A percentile compares a stretch with the other conserved stretches of the same genome.
phyloP scores from a whole-genome alignment of 1,140 invertebrate genomes.

The Platyura marginata region DNA sequence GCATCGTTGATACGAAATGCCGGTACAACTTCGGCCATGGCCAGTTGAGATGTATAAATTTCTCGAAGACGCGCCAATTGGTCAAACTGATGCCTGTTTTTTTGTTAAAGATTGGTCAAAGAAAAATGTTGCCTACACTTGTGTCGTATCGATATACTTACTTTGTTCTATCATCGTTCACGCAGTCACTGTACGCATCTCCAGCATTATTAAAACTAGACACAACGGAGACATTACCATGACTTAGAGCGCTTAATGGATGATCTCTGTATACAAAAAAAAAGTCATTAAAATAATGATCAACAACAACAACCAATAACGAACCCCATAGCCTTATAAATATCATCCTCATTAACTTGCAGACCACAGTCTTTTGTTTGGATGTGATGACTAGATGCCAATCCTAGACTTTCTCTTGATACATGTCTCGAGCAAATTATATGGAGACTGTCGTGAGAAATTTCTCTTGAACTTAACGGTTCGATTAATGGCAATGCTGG shows the following conservation, averaged over 20 bases:
- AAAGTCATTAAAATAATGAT: conserved; percentile 5
- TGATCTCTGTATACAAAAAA: conserved; percentile 35
- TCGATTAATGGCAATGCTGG: conserved; percentile 55
- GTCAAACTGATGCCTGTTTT: conserved; percentile 38
- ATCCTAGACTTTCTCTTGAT: conserved; percentile 35
- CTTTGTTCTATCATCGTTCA: conserved; percentile 18
- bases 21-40: conserved; percentile 53
- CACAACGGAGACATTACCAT: conserved; percentile 76
- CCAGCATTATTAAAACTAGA: conserved; percentile 65
- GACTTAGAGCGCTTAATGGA: conserved; percentile 68
- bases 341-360: conserved; percentile 83
- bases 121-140: conserved; percentile 14
- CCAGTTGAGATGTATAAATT: conserved; percentile 44
- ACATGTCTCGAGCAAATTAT: conserved; percentile 30
- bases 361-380: conserved; percentile 48
- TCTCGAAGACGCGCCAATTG: conserved; percentile 46
- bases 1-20: conserved; percentile 40
- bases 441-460: conserved; percentile 59
- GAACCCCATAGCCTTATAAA: conserved; percentile 72
- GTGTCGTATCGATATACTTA: too few relatives aligned
- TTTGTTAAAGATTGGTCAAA: conserved; percentile 21
- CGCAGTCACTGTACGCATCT: conserved; percentile 29
- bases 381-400: conserved; percentile 23
- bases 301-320: conserved; percentile 27
- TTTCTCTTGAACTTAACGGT: conserved; percentile 53